These are phyloP conservation scores for Heliconius ismenius DNA, from an alignment of 2,888 invertebrate species.

Conservation along the genomic window DNA sequence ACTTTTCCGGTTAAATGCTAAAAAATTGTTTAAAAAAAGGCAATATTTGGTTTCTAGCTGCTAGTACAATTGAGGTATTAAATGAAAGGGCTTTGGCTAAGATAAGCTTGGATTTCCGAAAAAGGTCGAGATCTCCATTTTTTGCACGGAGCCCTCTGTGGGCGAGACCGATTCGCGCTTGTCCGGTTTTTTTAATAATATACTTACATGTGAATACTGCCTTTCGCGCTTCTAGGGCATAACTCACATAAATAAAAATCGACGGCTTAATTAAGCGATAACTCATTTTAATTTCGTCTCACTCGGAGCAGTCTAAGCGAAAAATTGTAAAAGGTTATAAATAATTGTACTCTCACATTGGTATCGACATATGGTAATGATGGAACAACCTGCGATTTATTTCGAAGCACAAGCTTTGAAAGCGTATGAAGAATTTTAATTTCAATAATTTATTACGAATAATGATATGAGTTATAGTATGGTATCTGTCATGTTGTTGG, in stretches of 20 bases:
- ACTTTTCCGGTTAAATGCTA: no score
- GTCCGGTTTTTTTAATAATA: no score
- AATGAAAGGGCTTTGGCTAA: no score
- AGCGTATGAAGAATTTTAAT: slow-evolving; percentile 38
- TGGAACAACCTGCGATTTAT: slow-evolving; percentile 42
- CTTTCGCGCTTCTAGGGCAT: slow-evolving; percentile 18
- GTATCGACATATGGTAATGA: slow-evolving; percentile 45
- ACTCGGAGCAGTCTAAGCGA: slow-evolving; percentile 38
- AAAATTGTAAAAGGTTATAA: slow-evolving; percentile 39
- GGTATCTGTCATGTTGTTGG: slow-evolving; percentile 28
- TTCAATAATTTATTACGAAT: slow-evolving; percentile 34
- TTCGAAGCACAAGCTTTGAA: slow-evolving; percentile 31
- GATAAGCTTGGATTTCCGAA: no score
- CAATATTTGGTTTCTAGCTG: no score
- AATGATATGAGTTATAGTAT: slow-evolving; percentile 36
- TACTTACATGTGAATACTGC: neutral
- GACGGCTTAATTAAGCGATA: slow-evolving; percentile 47
- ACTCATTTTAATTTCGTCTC: slow-evolving; percentile 44
- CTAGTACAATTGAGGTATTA: no score
- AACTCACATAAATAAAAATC: slow-evolving; percentile 38
- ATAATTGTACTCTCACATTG: slow-evolving; percentile 41
- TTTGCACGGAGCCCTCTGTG: no score
- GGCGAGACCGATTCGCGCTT: no score
- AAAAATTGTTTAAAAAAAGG: no score
- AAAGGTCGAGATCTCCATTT: no score